A percentile compares a stretch with the other conserved stretches of the same genome.
phyloP scores from a whole-genome alignment of 2,888 invertebrate genomes.

The Panopea generosa region DNA sequence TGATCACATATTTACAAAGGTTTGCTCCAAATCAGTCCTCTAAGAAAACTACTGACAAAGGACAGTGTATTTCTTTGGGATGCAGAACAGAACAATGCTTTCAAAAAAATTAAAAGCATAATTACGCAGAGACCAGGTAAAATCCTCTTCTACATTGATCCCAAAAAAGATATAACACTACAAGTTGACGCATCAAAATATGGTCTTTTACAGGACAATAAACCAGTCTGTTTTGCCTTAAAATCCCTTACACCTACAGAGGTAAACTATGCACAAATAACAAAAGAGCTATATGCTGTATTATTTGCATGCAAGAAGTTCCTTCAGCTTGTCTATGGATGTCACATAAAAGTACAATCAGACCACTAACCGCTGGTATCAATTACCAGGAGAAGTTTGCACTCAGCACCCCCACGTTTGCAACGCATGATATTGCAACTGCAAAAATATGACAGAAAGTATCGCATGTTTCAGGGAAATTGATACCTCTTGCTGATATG shows the following conservation, averaged over 20 bases:
- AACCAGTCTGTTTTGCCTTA: slow-evolving; percentile 46
- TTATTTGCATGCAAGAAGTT: slow-evolving; percentile 35
- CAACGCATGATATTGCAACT: slow-evolving; percentile 33
- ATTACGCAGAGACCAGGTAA: slow-evolving; percentile 4
- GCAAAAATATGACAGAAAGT: slow-evolving; percentile 40
- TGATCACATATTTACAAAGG: slow-evolving; percentile 24
- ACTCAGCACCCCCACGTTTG: slow-evolving; percentile 31
- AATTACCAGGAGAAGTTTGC: slow-evolving; percentile 33
- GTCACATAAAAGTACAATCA: slow-evolving; percentile 21
- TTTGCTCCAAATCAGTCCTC: slow-evolving; percentile 30
- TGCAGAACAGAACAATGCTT: slow-evolving; percentile 17
- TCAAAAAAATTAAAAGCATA: slow-evolving; percentile 14
- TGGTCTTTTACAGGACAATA: slow-evolving; percentile 34
- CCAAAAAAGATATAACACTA: slow-evolving; percentile 1
- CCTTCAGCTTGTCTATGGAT: slow-evolving; percentile 19
- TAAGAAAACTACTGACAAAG: slow-evolving; percentile 20
- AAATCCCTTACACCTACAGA: slow-evolving; percentile 40
- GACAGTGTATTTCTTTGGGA: slow-evolving; percentile 33
- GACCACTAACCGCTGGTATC: slow-evolving; percentile 45
- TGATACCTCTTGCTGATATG: slow-evolving; percentile 29
- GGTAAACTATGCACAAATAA: slow-evolving; percentile 43
- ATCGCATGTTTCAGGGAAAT: slow-evolving; percentile 36
- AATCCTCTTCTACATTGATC: slow-evolving; percentile 31
- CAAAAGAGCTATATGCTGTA: slow-evolving; percentile 40
- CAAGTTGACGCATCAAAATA: slow-evolving; percentile 25